Base-by-base conservation (phyloP, 2,797 vertebrate species). In the Vultur gryphus region DNA sequence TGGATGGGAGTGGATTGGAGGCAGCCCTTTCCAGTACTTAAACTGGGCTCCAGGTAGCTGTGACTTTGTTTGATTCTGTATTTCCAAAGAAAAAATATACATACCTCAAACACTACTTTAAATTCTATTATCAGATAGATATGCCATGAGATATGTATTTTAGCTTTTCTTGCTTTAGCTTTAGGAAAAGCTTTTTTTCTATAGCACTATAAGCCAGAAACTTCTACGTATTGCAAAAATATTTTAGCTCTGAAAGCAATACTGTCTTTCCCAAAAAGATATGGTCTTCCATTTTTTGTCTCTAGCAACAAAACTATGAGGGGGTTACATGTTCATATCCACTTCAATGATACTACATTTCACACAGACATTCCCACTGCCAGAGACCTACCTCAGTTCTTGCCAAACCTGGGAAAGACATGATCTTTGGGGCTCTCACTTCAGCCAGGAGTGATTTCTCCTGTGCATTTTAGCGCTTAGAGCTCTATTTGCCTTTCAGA, bases 1-100 rank as follows among this genome's bases (percentile, higher is more conserved):
- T 46, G 99, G 99, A 35, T 99, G 99, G 99, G 98, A 99, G 44
- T 99, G 99, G 99, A 98, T 97, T 93, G 98, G 98, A 35, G 97
- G 98, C 79, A 98, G 98, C 80, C 99, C 99, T 2, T 99, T 99
- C 94, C 98, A 97, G 96, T 99, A 99, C 96, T 97, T 99, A 89
- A 99, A 99, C 96, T 99, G 99, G 99, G 98, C 98, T 81, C 99
- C 99, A 98, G 99, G 99, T 99, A 87, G 94, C 97, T 66, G 20
- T 54, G 70, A 49, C 46, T 71, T 77, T 20, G 5, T 33, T 62
- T 35, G 16, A 48, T 25, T 81, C 21, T 62, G 5, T 84, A 24
- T 66, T 85, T 65, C 65, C 1, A 2, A 41, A 69, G 43, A 28
- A 35, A 94, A 67, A 79, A 51, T 17, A 59, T 4, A 16, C 3